Evolutionary conservation across 1,140 invertebrate species (phyloP).

Genomic region (Caenorhabditis inopinata): DNA sequence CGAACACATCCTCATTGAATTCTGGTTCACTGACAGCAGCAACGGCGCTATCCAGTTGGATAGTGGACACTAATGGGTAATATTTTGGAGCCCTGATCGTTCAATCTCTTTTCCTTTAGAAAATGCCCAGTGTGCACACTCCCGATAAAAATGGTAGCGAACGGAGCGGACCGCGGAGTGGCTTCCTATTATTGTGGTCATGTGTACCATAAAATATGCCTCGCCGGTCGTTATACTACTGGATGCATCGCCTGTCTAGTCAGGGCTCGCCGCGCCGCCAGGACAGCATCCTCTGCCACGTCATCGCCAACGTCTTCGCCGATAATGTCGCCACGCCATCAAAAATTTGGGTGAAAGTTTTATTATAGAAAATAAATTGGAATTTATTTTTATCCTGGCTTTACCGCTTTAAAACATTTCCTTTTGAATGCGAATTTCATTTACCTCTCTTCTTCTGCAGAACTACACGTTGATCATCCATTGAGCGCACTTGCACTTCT

Average conservation of each 20-base stretch:
- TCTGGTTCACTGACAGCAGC: background rate
- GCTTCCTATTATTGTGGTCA: background rate
- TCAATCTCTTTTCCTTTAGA: background rate
- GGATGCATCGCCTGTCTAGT: background rate
- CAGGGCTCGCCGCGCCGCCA: background rate
- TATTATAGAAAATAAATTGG: no score
- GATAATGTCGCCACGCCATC: slow-evolving; percentile 17
- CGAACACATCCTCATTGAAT: background rate
- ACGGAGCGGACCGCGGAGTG: background rate
- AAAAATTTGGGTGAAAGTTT: background rate
- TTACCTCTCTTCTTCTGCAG: background rate
- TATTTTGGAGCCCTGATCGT: background rate
- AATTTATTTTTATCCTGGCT: no score
- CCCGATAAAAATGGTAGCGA: background rate
- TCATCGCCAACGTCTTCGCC: background rate
- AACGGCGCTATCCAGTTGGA: background rate
- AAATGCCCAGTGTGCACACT: background rate
- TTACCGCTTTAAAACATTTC: no score
- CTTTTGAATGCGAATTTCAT: no score
- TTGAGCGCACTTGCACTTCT: background rate
- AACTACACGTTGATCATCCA: background rate
- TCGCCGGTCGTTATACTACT: background rate
- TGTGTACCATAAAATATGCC: slow-evolving; percentile 7
- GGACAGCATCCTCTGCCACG: background rate
- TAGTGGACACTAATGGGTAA: slow-evolving; percentile 25